phyloP scores from a whole-genome alignment of 1,140 invertebrate genomes.

The Drosophila orena region DNA sequence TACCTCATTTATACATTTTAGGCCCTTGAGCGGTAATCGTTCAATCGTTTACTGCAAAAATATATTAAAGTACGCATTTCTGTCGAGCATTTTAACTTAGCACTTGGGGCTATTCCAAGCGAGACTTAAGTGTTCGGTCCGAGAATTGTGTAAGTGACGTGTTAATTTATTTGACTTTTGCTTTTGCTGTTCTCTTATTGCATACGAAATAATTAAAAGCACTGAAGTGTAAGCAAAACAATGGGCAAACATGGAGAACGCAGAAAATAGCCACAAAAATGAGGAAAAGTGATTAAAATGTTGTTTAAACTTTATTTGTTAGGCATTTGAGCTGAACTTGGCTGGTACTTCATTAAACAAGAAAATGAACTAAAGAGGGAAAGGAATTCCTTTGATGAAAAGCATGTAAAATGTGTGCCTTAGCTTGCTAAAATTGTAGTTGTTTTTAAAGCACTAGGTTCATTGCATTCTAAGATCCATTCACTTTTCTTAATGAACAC shows the following conservation, averaged over 20 bases:
- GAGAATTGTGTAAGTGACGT: slow-evolving; percentile 66
- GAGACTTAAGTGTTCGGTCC: slow-evolving; percentile 17
- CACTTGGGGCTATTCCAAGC: slow-evolving; percentile 12
- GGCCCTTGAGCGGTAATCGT: neutral
- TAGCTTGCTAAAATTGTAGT: no score
- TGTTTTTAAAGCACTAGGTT: no score
- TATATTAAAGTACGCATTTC: slow-evolving; percentile 10
- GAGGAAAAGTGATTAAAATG: slow-evolving; percentile 56
- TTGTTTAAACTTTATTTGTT: slow-evolving; percentile 53
- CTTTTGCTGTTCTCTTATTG: slow-evolving; percentile 59
- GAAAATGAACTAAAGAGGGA: slow-evolving; percentile 4
- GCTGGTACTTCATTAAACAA: slow-evolving; percentile 21
- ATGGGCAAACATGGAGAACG: slow-evolving; percentile 39
- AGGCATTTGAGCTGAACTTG: slow-evolving; percentile 23
- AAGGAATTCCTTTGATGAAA: neutral
- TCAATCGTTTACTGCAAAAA: slow-evolving; percentile 1
- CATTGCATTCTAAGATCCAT: slow-evolving; percentile 5
- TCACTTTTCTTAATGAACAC: slow-evolving; percentile 50
- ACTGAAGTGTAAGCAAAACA: slow-evolving; percentile 68
- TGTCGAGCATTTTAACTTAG: slow-evolving; percentile 8
- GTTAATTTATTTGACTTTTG: slow-evolving; percentile 79
- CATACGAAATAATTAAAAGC: slow-evolving; percentile 75
- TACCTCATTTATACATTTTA: neutral
- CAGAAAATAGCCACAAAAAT: slow-evolving; percentile 36
- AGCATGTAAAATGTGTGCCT: no score